Conservation (phyloP, 2,797 vertebrate species). For the Neoniphon sammara region DNA sequence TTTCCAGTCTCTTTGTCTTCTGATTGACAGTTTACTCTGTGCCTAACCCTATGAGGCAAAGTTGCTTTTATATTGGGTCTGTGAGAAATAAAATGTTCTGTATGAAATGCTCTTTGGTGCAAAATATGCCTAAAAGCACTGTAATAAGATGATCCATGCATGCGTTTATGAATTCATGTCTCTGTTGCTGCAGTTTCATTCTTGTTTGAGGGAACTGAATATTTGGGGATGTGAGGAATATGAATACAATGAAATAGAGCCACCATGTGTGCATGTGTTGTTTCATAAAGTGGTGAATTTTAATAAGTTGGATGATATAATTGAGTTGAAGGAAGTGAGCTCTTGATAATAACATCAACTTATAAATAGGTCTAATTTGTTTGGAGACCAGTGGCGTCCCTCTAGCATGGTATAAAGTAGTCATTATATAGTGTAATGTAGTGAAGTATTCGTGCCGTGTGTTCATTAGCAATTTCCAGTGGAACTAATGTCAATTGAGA, state of each 20-base stretch:
- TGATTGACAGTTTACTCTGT: background rate
- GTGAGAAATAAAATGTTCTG: background rate
- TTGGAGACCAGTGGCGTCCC: constrained; percentile 33
- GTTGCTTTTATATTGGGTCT: background rate
- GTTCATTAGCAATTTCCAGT: constrained; percentile 62
- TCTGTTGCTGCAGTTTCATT: background rate
- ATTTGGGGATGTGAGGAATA: background rate
- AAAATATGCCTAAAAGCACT: background rate
- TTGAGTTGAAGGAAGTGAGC: background rate
- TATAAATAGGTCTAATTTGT: constrained; percentile 41
- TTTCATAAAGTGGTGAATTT: constrained; percentile 14
- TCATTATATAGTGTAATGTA: constrained; percentile 37
- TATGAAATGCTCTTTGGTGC: background rate
- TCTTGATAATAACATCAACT: constrained; percentile 28
- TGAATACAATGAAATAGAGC: constrained; percentile 15
- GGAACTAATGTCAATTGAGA: constrained; percentile 51
- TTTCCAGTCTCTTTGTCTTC: constrained; percentile 22
- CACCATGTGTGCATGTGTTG: constrained; percentile 12
- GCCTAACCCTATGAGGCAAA: background rate
- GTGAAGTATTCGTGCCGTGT: constrained; percentile 48
- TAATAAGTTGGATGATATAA: constrained; percentile 14
- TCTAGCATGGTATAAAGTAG: constrained; percentile 28
- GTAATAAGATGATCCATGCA: background rate
- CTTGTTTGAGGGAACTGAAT: background rate
- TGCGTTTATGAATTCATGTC: background rate